Conservation (phyloP, 1,140 invertebrate species). For the Drosophila elegans region DNA sequence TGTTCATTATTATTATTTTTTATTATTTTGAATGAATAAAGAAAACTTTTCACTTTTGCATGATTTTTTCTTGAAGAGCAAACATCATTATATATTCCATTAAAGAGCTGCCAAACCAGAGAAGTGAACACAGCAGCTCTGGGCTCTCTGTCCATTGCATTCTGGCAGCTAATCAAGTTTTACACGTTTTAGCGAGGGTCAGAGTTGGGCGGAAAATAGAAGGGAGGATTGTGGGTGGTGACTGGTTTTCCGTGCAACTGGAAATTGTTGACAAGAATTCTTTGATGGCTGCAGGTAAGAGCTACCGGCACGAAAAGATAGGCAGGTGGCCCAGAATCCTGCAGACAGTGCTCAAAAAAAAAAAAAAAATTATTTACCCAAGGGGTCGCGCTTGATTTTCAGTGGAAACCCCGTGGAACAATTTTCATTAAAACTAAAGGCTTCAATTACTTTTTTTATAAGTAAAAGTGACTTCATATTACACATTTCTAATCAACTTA, state of each 20-base stretch:
- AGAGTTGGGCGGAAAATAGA: not conserved
- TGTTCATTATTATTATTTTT: too few species aligned
- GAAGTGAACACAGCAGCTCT: not conserved
- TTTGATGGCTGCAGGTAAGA: slow-evolving; percentile 5
- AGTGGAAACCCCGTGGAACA: not conserved
- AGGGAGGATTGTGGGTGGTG: not conserved
- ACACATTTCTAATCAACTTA: too few species aligned
- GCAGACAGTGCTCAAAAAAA: not conserved
- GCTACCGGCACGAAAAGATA: not conserved
- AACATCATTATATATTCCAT: too few species aligned
- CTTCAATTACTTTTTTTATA: too few species aligned
- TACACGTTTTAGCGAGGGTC: slow-evolving; percentile 17
- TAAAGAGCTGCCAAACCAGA: not conserved
- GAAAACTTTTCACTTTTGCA: not conserved
- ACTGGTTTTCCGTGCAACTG: slow-evolving; percentile 3
- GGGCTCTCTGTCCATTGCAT: slow-evolving; percentile 11
- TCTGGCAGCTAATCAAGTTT: slow-evolving; percentile 58
- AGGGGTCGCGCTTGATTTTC: not conserved
- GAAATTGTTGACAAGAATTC: slow-evolving; percentile 49
- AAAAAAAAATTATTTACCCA: not conserved
- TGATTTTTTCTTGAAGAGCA: not conserved
- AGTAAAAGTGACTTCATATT: too few species aligned
- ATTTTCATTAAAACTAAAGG: too few species aligned
- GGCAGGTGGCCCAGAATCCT: not conserved
- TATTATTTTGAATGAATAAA: too few species aligned